Evolutionary conservation across 2,797 vertebrate genomes (phyloP).

Genomic region (Rallus crepitans): DNA sequence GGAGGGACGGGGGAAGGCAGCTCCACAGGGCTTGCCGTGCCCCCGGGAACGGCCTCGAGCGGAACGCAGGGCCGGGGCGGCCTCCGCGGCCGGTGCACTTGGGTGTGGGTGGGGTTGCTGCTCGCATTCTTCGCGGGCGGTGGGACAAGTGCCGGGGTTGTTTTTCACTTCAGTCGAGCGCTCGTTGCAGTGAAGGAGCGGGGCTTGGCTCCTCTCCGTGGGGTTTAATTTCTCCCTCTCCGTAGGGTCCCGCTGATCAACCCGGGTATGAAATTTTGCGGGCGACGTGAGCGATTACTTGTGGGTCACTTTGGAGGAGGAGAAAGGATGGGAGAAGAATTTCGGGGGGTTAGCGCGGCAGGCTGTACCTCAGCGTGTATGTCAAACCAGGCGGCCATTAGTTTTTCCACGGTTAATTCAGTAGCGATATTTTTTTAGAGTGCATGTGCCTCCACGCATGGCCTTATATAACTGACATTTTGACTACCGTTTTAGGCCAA

Average conservation of each 20-base stretch:
- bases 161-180: not conserved
- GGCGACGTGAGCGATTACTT: not conserved
- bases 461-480: constrained; percentile 59
- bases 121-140: not conserved
- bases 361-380: not conserved
- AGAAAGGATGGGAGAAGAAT: not conserved
- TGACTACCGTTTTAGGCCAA: not conserved
- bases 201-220: not conserved
- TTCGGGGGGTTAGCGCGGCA: fast-evolving
- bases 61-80: not conserved
- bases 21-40: not conserved
- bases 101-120: not conserved
- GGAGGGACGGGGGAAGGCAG: no score
- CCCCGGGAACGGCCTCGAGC: not conserved
- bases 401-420: not conserved
- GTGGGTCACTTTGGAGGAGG: not conserved
- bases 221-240: not conserved
- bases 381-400: not conserved
- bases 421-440: not conserved
- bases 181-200: not conserved
- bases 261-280: not conserved
- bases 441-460: not conserved
- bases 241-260: not conserved
- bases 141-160: not conserved
- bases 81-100: not conserved